Evolutionary conservation across 1,140 invertebrate genomes (phyloP).

Genomic region (Eubasilissa regina): DNA sequence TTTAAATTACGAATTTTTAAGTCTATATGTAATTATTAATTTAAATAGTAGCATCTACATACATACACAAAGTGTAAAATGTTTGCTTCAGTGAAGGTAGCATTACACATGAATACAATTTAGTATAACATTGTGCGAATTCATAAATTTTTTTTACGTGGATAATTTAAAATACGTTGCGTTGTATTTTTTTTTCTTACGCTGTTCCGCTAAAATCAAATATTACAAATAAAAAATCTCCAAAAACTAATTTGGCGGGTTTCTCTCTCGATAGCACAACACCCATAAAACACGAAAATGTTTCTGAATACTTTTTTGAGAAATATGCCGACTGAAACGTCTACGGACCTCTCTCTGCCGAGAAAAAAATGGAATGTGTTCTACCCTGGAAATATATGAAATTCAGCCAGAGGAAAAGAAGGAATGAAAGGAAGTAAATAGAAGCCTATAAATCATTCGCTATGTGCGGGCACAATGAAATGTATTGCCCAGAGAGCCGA

Average conservation of each 20-base stretch:
- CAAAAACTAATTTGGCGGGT: constrained; percentile 42
- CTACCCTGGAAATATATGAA: constrained; percentile 42
- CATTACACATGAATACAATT: too few relatives aligned
- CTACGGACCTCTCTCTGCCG: constrained; percentile 1
- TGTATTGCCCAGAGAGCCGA: constrained; percentile 34
- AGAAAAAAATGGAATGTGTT: constrained; percentile 32
- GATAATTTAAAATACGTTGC: not conserved
- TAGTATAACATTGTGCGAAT: too few relatives aligned
- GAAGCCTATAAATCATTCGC: constrained; percentile 53
- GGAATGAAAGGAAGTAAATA: constrained; percentile 48
- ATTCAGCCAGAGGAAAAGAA: constrained; percentile 32
- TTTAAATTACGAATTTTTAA: too few relatives aligned
- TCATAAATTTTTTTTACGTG: too few relatives aligned
- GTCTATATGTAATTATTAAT: too few relatives aligned
- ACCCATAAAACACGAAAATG: constrained; percentile 48
- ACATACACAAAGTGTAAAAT: too few relatives aligned
- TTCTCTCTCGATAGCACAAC: constrained; percentile 47
- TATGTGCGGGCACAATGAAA: constrained; percentile 53
- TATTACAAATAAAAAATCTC: constrained; percentile 12
- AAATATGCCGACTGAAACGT: constrained; percentile 48
- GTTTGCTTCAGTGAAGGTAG: too few relatives aligned
- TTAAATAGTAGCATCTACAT: too few relatives aligned
- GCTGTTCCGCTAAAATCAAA: constrained; percentile 14
- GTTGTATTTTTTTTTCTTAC: not conserved
- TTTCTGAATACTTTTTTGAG: constrained; percentile 54